phyloP scores from a whole-genome alignment of 2,888 invertebrate genomes.

The Chloroclystis v-ata region DNA sequence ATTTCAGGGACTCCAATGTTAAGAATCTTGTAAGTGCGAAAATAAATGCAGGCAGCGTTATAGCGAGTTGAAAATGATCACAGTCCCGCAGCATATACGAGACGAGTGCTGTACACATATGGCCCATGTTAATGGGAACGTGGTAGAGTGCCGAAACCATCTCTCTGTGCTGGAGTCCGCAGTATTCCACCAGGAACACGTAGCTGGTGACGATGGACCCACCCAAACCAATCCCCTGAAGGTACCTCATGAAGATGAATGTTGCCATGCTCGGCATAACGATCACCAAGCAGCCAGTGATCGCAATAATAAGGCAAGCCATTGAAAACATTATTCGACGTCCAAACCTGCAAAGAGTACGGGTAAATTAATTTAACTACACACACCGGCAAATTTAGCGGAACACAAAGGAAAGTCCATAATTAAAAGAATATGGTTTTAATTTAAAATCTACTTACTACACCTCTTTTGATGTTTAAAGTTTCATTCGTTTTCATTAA shows the following conservation, averaged over 20 bases:
- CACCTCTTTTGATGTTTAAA: too few species aligned
- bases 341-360: slow-evolving; percentile 44
- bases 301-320: slow-evolving; percentile 37
- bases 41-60: slow-evolving; percentile 53
- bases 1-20: slow-evolving; percentile 58
- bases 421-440: too few species aligned
- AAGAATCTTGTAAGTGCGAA: slow-evolving; percentile 40
- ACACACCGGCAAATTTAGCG: too few species aligned
- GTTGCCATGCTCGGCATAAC: slow-evolving; percentile 43
- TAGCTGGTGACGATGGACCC: slow-evolving; percentile 57
- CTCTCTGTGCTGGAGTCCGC: slow-evolving; percentile 48
- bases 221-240: slow-evolving; percentile 57
- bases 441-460: too few species aligned
- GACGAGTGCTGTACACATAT: slow-evolving; percentile 48
- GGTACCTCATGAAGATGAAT: slow-evolving; percentile 47
- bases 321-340: slow-evolving; percentile 43
- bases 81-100: slow-evolving; percentile 55
- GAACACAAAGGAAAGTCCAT: too few species aligned
- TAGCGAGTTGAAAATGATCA: slow-evolving; percentile 48
- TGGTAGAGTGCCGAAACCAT: slow-evolving; percentile 52
- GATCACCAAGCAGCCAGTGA: slow-evolving; percentile 46
- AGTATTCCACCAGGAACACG: slow-evolving; percentile 56
- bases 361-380: not conserved
- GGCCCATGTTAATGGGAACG: slow-evolving; percentile 54
- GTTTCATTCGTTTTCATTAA: too few species aligned